Evolutionary conservation across 2,797 vertebrate genomes (phyloP).

Genomic region (Aphelocoma californica): DNA sequence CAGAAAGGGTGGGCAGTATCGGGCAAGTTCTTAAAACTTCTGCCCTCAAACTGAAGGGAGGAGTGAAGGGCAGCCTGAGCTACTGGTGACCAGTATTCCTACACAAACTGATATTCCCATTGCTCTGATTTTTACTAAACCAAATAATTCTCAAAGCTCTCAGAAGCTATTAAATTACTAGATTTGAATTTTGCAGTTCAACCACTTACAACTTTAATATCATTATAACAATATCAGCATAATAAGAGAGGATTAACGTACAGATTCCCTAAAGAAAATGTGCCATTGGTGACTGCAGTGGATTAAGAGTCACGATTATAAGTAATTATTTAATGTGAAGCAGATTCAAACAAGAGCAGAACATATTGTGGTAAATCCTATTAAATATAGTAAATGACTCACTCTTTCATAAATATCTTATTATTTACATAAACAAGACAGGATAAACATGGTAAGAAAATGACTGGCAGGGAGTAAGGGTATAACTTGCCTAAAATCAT

Average conservation of each 20-base stretch:
- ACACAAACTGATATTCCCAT: not conserved
- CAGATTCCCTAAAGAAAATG: constrained; percentile 24
- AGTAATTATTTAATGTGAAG: constrained; percentile 22
- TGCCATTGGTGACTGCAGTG: not conserved
- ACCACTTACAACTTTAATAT: not conserved
- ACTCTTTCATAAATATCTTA: not conserved
- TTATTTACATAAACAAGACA: not conserved
- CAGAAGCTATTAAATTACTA: not conserved
- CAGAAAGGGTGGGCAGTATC: not conserved
- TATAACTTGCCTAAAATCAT: not conserved
- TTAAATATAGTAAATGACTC: constrained; percentile 4
- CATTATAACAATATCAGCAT: not conserved
- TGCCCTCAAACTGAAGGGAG: not conserved
- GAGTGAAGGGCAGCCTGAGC: not conserved
- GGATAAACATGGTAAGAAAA: not conserved
- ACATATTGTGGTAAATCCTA: constrained; percentile 21
- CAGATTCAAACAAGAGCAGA: constrained; percentile 18
- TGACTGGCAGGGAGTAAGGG: not conserved
- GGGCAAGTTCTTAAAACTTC: not conserved
- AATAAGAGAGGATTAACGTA: constrained; percentile 39
- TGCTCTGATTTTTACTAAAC: not conserved
- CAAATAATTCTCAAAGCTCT: not conserved
- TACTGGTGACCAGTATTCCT: not conserved
- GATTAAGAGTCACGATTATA: constrained; percentile 1
- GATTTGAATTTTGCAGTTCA: constrained; percentile 17